Evolutionary conservation across 2,888 invertebrate species (phyloP).

Genomic region (Lasioglossum malachurum): DNA sequence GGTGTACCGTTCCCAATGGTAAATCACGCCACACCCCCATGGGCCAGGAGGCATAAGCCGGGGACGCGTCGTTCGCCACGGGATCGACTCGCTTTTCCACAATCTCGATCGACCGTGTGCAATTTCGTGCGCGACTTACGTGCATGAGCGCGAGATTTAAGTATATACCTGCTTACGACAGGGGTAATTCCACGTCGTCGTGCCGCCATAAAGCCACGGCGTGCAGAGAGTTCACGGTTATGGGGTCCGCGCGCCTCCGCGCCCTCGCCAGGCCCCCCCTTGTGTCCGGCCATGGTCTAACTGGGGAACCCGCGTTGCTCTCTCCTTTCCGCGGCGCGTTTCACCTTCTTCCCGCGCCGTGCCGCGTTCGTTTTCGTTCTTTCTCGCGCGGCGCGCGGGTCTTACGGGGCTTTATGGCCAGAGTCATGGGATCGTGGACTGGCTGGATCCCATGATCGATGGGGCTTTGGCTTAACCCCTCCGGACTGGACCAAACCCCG

Average conservation of each 20-base stretch:
- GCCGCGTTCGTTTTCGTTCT: conserved; percentile 29
- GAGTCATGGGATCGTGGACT: conserved; percentile 72
- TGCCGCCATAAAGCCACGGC: conserved; percentile 71
- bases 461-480: conserved; percentile 78
- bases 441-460: conserved; percentile 78
- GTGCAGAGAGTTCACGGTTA: conserved; percentile 73
- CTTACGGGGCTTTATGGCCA: conserved; percentile 74
- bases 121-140: conserved; percentile 72
- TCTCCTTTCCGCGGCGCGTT: conserved; percentile 25
- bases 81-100: conserved; percentile 57
- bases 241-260: conserved; percentile 50
- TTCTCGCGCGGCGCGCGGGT: conserved; percentile 53
- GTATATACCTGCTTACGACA: conserved; percentile 73
- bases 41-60: neutral
- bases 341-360: conserved; percentile 23
- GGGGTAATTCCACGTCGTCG: conserved; percentile 78
- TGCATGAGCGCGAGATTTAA: conserved; percentile 73
- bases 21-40: conserved; percentile 65
- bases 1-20: conserved; percentile 46
- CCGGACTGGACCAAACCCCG: conserved; percentile 61
- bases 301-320: conserved; percentile 1
- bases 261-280: neutral
- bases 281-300: neutral
- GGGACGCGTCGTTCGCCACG: conserved; percentile 32
- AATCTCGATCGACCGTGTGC: conserved; percentile 65